These are phyloP conservation scores for Cacoxenus indagator DNA, from an alignment of 2,888 invertebrate genomes.

Conservation along the genomic window DNA sequence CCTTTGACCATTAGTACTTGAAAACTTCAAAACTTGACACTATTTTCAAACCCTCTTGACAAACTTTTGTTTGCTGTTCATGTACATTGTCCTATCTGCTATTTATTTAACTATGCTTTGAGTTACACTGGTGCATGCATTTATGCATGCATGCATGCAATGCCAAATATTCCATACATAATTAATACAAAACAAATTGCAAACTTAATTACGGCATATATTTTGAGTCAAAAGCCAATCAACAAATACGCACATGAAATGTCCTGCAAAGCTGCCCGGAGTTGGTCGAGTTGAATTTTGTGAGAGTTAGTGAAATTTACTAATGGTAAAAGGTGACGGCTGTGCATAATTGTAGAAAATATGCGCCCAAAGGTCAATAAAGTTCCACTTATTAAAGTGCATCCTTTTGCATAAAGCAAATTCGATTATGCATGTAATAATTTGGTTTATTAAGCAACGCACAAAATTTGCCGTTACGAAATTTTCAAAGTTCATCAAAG, in stretches of 20 bases:
- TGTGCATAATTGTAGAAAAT: constrained; percentile 52
- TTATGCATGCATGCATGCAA: neutral
- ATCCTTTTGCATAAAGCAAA: constrained; percentile 41
- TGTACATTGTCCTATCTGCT: neutral
- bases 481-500: neutral
- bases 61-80: neutral
- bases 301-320: neutral
- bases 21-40: too few species aligned
- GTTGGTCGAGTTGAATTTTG: neutral
- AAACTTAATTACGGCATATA: constrained; percentile 22
- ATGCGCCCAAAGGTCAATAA: neutral
- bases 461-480: neutral
- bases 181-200: constrained; percentile 21
- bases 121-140: too few species aligned
- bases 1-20: too few species aligned
- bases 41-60: too few species aligned
- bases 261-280: too few species aligned
- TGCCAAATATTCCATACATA: constrained; percentile 3
- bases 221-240: constrained; percentile 51
- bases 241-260: constrained; percentile 42
- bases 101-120: neutral
- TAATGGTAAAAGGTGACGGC: constrained; percentile 39
- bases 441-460: constrained; percentile 48
- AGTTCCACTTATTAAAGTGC: too few species aligned
- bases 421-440: constrained; percentile 61